Conservation (phyloP, 2,888 invertebrate genomes). For the Caenorhabditis sp. region DNA sequence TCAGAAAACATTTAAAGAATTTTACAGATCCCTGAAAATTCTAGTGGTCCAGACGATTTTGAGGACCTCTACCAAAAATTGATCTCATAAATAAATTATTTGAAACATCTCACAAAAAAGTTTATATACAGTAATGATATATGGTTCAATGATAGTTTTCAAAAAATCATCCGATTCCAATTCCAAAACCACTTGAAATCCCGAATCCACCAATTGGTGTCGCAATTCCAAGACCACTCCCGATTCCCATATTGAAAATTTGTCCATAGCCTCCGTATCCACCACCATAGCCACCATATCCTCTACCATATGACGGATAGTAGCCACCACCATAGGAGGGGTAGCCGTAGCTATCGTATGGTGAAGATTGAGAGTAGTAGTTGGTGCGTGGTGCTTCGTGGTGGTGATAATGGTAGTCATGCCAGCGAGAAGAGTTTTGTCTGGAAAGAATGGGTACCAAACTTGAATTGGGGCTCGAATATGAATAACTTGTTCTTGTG, state of each 20-base stretch:
- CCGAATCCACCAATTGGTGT: constrained; percentile 50
- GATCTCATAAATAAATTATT: background rate
- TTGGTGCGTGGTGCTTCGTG: constrained; percentile 30
- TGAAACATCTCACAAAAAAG: background rate
- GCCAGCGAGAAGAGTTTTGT: constrained; percentile 9
- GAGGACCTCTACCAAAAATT: background rate
- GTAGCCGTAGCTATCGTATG: constrained; percentile 15
- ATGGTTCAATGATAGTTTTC: too few species aligned
- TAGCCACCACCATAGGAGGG: constrained; percentile 13
- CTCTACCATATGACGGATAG: constrained; percentile 18
- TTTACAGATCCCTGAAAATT: background rate
- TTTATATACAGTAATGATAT: background rate
- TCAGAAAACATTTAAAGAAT: too few species aligned
- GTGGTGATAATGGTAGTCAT: constrained; percentile 35
- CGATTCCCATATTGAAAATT: constrained; percentile 21
- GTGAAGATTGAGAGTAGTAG: constrained; percentile 1
- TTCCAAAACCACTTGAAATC: constrained; percentile 40
- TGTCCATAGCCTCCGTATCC: constrained; percentile 33
- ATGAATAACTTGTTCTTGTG: background rate
- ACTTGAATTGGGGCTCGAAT: background rate
- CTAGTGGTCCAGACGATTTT: background rate
- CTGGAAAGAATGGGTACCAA: too few species aligned
- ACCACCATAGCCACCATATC: constrained; percentile 44
- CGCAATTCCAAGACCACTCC: constrained; percentile 25
- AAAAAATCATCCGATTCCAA: constrained; percentile 35